These are phyloP conservation scores for Hydrocynus forskahlii DNA, from an alignment of 2,797 vertebrate genomes.

Conservation along the genomic window DNA sequence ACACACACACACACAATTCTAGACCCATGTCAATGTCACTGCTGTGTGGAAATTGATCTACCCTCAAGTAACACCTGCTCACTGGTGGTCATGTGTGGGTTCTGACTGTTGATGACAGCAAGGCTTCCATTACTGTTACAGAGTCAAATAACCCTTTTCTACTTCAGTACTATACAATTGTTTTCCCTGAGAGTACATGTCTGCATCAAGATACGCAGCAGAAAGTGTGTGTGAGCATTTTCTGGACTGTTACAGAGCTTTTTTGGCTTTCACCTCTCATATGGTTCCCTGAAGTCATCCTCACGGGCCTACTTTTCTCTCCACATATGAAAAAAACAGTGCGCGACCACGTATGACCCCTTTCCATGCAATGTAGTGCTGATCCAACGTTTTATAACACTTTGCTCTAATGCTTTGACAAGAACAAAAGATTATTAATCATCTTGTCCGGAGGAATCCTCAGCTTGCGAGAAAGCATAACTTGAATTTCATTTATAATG, in stretches of 20 bases:
- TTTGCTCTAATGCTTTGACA: not conserved
- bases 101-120: too few relatives aligned
- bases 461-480: not conserved
- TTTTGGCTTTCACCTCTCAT: conserved; percentile 18
- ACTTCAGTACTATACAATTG: too few relatives aligned
- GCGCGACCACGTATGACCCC: conserved; percentile 1
- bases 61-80: too few relatives aligned
- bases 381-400: conserved; percentile 32
- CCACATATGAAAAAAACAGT: not conserved
- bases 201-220: not conserved
- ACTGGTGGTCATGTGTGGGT: too few relatives aligned
- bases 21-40: too few relatives aligned
- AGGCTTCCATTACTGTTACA: too few relatives aligned
- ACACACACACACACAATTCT: too few relatives aligned
- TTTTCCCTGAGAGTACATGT: too few relatives aligned
- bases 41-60: too few relatives aligned
- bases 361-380: conserved; percentile 11
- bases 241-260: not conserved
- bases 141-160: too few relatives aligned
- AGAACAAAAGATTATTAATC: conserved; percentile 21
- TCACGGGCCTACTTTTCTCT: not conserved
- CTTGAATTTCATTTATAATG: not conserved
- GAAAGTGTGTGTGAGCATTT: not conserved
- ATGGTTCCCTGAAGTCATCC: conserved; percentile 13
- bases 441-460: not conserved